Conservation (phyloP, 2,113 vertebrate genomes). For the Gavialis gangeticus region DNA sequence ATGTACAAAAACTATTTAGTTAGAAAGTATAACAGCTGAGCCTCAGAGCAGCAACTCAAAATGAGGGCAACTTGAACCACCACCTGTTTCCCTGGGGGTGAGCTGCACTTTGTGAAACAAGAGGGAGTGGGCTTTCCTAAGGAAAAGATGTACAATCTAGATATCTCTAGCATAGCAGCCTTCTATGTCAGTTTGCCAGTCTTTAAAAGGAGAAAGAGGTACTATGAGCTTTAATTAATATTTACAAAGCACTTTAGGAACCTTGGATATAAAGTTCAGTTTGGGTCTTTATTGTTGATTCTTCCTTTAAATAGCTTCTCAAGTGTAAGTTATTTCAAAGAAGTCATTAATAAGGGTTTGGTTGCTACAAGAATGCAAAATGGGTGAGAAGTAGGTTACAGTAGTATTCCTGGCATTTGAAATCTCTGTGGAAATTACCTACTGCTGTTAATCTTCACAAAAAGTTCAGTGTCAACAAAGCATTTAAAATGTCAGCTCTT, state of each 20-base stretch:
- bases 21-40: background rate
- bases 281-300: background rate
- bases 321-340: background rate
- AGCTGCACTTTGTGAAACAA: background rate
- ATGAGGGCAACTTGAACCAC: background rate
- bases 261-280: background rate
- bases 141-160: background rate
- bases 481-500: background rate
- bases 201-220: background rate
- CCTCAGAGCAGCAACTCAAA: background rate
- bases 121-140: background rate
- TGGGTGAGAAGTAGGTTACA: background rate
- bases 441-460: background rate
- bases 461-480: background rate
- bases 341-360: background rate
- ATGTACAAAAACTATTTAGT: background rate
- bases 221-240: background rate
- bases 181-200: background rate
- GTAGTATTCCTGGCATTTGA: background rate
- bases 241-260: background rate
- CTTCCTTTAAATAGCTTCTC: background rate
- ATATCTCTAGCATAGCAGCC: background rate
- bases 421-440: background rate
- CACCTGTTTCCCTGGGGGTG: background rate
- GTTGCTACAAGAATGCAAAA: background rate